These are phyloP conservation scores for Gallinago stenura DNA, from an alignment of 2,797 vertebrate genomes.

Conservation along the genomic window DNA sequence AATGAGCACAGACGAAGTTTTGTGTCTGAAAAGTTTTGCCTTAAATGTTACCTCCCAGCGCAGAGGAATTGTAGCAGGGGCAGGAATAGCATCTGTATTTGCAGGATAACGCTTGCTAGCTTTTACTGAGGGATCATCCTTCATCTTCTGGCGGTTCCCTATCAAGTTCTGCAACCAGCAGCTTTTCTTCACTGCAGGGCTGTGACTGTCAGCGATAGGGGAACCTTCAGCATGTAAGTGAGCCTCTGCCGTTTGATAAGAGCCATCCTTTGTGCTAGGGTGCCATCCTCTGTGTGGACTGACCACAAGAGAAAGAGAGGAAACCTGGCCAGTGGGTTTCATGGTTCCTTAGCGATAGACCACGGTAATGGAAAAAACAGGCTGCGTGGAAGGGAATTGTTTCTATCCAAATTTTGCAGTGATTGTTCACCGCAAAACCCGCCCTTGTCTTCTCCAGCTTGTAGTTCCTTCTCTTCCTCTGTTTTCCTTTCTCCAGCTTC, in stretches of 20 bases:
- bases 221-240: background rate
- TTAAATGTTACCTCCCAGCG: background rate
- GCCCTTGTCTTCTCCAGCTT: background rate
- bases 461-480: background rate
- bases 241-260: background rate
- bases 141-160: background rate
- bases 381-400: background rate
- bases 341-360: background rate
- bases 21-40: background rate
- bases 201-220: background rate
- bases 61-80: background rate
- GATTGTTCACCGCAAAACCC: background rate
- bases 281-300: background rate
- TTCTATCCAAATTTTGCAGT: background rate
- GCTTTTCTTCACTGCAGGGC: background rate
- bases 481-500: background rate
- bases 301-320: background rate
- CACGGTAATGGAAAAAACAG: background rate
- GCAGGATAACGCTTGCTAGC: background rate
- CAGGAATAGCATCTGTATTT: background rate
- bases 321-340: background rate
- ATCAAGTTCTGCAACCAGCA: slow-evolving; percentile 7
- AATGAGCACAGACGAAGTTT: background rate
- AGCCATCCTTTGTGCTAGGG: background rate
- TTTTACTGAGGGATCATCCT: background rate